Base-by-base conservation (phyloP, 2,113 vertebrate genomes). In the Notarius lentiginosus region DNA sequence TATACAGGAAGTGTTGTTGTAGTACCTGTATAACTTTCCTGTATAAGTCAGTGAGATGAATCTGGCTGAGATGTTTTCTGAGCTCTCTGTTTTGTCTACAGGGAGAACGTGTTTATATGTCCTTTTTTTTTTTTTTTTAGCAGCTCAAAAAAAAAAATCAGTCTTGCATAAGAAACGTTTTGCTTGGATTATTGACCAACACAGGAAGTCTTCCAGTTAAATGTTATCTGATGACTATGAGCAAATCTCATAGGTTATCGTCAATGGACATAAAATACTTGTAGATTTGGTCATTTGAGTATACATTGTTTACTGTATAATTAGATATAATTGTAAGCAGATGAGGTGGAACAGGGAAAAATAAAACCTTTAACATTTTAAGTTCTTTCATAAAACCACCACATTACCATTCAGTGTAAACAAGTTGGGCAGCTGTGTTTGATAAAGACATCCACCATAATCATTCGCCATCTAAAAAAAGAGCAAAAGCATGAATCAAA, bases 361-460 rank as follows among this genome's bases (percentile, higher is more conserved):
- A 88, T 47, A 88, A 84, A 72, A 76, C 84, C 79, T 56, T 86
- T 61, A 47, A 79, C 77, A 90, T 89, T 90, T 90, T 82, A 90
- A 84, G 85, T 70, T 90, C 73, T 89, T 88, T 90, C 2, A 73
- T 49, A 68, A 83, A 87, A 75, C 86, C 81, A 90, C 82, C 41
- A 55, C 56, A 81, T 90, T 86, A 82, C 61, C 81, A 84, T 89
- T 87, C 41, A 75, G 84, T 60, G 87, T 70, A 89, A 49, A 53
- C 55, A 84, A 90, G 90, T 87, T 18, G 22, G 86, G 82, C 89
- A 92, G 88, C 90, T 92, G 92, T 34, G 51, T 88, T 61, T 65
- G 70, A 88, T 91, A 20, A 90, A 84, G 66, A 68, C 65, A 76
- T 79, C 73, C 56, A 77, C 53, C 56, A n/a, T 53, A 61, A 49